These are phyloP conservation scores for Eulemur coronatus DNA, from an alignment of 2,797 vertebrate genomes.

Conservation along the genomic window DNA sequence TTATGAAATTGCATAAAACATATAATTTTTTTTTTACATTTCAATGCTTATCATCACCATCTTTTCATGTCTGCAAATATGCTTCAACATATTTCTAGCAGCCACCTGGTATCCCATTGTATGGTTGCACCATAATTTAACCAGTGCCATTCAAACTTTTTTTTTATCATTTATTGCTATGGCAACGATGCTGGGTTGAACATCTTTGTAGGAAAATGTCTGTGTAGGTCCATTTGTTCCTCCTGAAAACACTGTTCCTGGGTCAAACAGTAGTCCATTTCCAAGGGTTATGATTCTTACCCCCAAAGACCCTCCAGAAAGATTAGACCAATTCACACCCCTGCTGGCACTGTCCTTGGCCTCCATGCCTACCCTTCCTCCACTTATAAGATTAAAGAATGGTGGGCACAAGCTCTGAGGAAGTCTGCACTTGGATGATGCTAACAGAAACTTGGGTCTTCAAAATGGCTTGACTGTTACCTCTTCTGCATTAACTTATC, in stretches of 20 bases:
- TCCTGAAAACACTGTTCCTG: background rate
- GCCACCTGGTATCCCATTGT: background rate
- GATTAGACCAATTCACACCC: background rate
- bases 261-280: background rate
- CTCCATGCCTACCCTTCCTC: background rate
- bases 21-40: background rate
- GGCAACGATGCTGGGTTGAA: conserved; percentile 16
- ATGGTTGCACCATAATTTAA: background rate
- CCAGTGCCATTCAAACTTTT: background rate
- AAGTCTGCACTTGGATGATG: background rate
- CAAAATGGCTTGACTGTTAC: background rate
- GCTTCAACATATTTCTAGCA: conserved; percentile 4
- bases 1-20: conserved; percentile 1
- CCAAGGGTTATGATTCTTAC: background rate
- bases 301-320: background rate
- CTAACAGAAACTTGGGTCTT: background rate
- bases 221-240: background rate
- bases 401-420: background rate
- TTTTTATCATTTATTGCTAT: conserved; percentile 28
- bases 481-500: background rate
- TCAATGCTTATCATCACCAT: conserved; percentile 43
- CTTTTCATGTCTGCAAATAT: conserved; percentile 40
- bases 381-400: background rate
- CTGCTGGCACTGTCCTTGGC: background rate
- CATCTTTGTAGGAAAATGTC: background rate